Conservation (phyloP, 2,797 vertebrate species). For the Varecia variegata region DNA sequence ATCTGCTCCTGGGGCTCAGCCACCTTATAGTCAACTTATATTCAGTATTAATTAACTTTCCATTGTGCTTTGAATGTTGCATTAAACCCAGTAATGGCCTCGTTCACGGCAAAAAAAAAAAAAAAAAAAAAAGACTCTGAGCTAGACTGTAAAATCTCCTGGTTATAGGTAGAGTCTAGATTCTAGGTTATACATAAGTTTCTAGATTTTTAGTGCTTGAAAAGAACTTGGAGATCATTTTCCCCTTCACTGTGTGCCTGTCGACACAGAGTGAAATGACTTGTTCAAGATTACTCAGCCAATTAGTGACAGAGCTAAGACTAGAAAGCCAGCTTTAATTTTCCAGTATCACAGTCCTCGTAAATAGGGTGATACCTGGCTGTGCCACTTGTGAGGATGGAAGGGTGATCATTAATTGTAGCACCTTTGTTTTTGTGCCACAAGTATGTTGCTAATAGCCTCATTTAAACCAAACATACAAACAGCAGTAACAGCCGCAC, state of each 20-base stretch:
- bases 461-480: not conserved
- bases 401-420: not conserved
- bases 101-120: not conserved
- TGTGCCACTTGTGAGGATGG: not conserved
- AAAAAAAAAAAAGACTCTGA: not conserved
- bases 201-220: not conserved
- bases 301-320: not conserved
- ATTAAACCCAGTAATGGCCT: not conserved
- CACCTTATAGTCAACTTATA: not conserved
- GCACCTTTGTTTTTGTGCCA: not conserved
- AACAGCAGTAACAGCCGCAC: not conserved
- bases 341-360: not conserved
- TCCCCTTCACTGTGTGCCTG: not conserved
- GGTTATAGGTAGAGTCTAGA: not conserved
- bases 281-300: not conserved
- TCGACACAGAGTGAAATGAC: not conserved
- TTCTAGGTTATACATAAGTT: not conserved
- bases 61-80: not conserved
- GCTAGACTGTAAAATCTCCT: not conserved
- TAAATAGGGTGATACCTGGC: not conserved
- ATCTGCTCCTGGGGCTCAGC: not conserved
- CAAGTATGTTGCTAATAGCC: not conserved
- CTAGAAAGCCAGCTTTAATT: not conserved
- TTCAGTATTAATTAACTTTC: not conserved
- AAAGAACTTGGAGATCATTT: not conserved